Conservation (phyloP, 2,888 invertebrate genomes). For the Rotaria magnacalcarata region DNA sequence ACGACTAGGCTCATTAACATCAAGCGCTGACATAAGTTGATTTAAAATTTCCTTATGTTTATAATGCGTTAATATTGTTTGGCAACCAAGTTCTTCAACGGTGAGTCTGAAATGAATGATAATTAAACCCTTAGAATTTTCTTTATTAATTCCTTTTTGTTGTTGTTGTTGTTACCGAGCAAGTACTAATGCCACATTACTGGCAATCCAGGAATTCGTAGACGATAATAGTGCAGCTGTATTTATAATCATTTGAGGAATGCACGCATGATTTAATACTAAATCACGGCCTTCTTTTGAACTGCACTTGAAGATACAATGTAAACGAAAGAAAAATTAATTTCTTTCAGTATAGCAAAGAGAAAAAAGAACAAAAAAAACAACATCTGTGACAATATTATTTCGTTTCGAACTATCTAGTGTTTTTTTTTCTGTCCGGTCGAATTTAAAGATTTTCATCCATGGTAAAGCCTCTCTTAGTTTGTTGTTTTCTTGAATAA, state of each 20-base stretch:
- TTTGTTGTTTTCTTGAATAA: background rate
- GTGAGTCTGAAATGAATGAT: constrained; percentile 51
- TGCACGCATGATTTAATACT: constrained; percentile 54
- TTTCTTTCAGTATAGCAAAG: background rate
- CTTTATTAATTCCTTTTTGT: no score
- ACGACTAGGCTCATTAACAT: constrained; percentile 57
- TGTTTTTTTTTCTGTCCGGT: background rate
- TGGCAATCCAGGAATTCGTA: constrained; percentile 58
- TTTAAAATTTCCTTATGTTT: constrained; percentile 53
- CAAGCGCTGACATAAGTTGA: constrained; percentile 53
- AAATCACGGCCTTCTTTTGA: constrained; percentile 55
- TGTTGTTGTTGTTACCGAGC: constrained; percentile 52
- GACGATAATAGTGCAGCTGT: constrained; percentile 53
- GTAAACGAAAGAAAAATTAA: background rate
- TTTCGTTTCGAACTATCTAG: background rate
- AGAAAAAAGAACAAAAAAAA: background rate
- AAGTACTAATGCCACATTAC: constrained; percentile 58
- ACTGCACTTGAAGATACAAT: constrained; percentile 52
- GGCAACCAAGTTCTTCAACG: constrained; percentile 56
- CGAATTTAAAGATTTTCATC: no score
- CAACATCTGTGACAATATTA: background rate
- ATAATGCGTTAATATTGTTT: constrained; percentile 52
- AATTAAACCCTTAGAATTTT: no score
- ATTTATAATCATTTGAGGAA: constrained; percentile 52
- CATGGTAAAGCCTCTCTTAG: no score